Base-by-base conservation (phyloP, 2,888 invertebrate species). In the Cephus pygmeus region DNA sequence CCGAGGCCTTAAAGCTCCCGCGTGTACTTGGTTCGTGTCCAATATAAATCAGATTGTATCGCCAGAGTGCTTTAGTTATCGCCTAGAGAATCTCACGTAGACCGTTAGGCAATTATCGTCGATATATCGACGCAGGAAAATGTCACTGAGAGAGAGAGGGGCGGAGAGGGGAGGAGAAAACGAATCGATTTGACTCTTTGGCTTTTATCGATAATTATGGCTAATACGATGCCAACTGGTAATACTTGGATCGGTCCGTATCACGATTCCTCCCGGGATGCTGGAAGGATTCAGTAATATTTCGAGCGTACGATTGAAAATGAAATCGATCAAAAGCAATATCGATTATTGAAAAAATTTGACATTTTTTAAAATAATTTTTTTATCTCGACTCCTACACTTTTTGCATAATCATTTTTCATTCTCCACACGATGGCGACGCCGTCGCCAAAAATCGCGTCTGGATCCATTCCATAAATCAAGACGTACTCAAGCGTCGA, bases 31-130 rank as follows among this genome's bases (percentile, higher is more conserved):
- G 83, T 79, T 85, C 85, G 85, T 88, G 86, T 88, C 83, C 86
- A 85, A 89, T 88, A 89, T 89, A 89, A 89, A 89, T 89, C 87
- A 89, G 88, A 89, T 89, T 87, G 88, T 89, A 89, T 89, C 88
- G 83, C 82, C 81, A 3, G 82, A 85, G 84, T 85, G 85, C 85
- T 84, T 86, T 81, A 79, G 77, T 86, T 88, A 89, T 89, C 89
- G 81, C 79, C 56, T 78, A 73, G 74, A 81, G 84, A 83, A 89
- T 89, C 88, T 89, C 83, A 80, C 81, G 83, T 85, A 79, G 83
- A 84, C 79, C 82, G 85, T 87, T 86, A 85, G 87, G 87, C 86
- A 88, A 89, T 88, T 88, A 89, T 89, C 88, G 86, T 83, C 87
- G 88, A 89, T 88, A 87, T 86, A 89, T 88, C 88, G 88, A 85